A percentile compares a stretch with the other conserved stretches of the same genome.
Conservation (phyloP, 2,888 invertebrate genomes). For the Polyommatus iphigenia region DNA sequence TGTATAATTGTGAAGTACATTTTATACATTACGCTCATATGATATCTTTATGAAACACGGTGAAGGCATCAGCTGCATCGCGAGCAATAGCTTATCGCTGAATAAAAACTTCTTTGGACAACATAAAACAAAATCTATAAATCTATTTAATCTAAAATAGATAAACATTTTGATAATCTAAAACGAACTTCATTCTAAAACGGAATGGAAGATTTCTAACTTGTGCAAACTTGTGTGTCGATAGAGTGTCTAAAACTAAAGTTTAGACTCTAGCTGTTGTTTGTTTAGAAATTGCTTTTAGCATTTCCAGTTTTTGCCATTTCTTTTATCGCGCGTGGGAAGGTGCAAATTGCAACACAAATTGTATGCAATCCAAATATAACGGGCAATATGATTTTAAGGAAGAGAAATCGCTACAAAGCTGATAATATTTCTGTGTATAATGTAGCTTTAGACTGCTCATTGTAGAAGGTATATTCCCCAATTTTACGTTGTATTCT, state of each 20-base stretch:
- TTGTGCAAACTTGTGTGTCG: neutral
- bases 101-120: neutral
- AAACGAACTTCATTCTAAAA: neutral
- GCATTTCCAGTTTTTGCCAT: neutral
- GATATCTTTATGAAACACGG: no score
- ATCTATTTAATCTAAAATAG: neutral
- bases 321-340: neutral
- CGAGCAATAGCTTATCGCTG: no score
- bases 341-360: neutral
- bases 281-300: slow-evolving; percentile 23
- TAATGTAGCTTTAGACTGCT: neutral
- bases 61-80: no score
- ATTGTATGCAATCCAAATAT: neutral
- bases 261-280: neutral
- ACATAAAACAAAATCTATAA: neutral
- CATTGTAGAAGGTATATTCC: no score
- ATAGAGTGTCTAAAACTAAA: neutral
- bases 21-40: neutral
- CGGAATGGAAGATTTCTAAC: slow-evolving; percentile 7
- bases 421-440: neutral
- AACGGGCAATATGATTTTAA: neutral
- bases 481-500: neutral
- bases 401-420: no score
- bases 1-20: neutral
- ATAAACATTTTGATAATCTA: neutral